Percentiles rank a stretch among this genome's conserved stretches.
Conservation (phyloP, 30 jellyfish, hydroid and myxozoan species). For the Haliclystus octoradiatus region DNA sequence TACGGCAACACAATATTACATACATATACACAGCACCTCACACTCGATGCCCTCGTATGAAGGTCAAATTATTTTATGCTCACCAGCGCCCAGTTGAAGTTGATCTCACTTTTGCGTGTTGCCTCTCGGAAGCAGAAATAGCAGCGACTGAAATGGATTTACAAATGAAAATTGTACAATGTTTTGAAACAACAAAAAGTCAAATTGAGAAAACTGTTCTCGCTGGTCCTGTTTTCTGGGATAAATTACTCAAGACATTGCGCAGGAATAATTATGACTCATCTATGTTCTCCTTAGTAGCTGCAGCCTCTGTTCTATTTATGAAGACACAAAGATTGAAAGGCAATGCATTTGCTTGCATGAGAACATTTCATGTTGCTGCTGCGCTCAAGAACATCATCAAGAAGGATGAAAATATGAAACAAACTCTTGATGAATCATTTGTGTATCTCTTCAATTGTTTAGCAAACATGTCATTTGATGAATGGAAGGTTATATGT, state of each 20-base stretch:
- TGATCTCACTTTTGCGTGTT: constrained; percentile 69
- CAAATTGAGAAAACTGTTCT: constrained; percentile 42
- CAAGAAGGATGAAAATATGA: constrained; percentile 2
- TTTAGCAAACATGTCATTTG: constrained; percentile 13
- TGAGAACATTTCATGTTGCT: constrained; percentile 85
- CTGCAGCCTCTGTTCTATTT: constrained; percentile 36
- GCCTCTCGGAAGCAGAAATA: constrained; percentile 13
- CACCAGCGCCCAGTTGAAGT: constrained; percentile 46
- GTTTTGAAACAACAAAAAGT: constrained; percentile 17
- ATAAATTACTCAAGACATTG: constrained; percentile 21
- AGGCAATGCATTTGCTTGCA: constrained; percentile 86
- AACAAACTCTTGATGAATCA: background rate
- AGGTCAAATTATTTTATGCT: constrained; percentile 31
- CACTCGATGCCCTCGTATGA: constrained; percentile 90
- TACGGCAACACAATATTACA: constrained; percentile 43
- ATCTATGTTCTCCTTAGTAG: constrained; percentile 45
- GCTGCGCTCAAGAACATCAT: constrained; percentile 16
- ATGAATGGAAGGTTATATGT: constrained; percentile 55
- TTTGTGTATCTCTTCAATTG: background rate
- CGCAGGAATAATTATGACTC: constrained; percentile 12
- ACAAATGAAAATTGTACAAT: background rate
- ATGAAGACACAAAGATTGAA: constrained; percentile 54
- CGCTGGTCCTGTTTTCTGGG: constrained; percentile 62
- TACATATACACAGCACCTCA: constrained; percentile 57
- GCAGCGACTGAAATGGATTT: background rate